phyloP scores from a whole-genome alignment of 2,797 vertebrate genomes.

The Ctenosaura bakeri region DNA sequence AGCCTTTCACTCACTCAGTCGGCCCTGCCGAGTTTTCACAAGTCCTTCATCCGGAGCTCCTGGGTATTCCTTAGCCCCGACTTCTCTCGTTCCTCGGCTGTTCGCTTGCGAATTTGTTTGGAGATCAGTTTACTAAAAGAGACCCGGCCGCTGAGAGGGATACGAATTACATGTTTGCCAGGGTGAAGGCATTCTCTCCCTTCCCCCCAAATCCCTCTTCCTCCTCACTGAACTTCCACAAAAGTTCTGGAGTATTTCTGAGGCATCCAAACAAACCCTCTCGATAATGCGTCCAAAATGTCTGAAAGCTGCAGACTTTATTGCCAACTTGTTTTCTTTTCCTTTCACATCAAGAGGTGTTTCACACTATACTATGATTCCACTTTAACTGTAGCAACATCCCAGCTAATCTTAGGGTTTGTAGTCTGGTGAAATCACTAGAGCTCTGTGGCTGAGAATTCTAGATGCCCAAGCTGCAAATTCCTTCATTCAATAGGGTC shows the following conservation, averaged over 20 bases:
- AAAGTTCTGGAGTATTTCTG: no score
- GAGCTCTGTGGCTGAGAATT: no score
- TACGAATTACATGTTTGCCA: slow-evolving; percentile 59
- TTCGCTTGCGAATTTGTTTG: slow-evolving; percentile 77
- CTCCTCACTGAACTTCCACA: not conserved
- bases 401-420: no score
- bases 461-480: no score
- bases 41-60: not conserved
- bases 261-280: no score
- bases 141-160: slow-evolving; percentile 63
- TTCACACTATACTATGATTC: no score
- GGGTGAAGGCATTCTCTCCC: slow-evolving; percentile 57
- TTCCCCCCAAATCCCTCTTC: not conserved
- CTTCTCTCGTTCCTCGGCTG: slow-evolving; percentile 71
- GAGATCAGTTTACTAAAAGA: slow-evolving; percentile 80
- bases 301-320: not conserved
- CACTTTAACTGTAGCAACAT: no score
- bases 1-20: slow-evolving; percentile 62
- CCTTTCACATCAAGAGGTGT: not conserved
- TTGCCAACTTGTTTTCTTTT: not conserved
- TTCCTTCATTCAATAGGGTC: no score
- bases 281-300: not conserved
- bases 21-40: not conserved
- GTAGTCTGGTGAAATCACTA: no score
- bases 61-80: slow-evolving; percentile 59